Evolutionary conservation across 2,113 vertebrate genomes (phyloP), one percentile per base, ranked within the genome.

Genomic region (Leptobrachium ailaonicum): DNA sequence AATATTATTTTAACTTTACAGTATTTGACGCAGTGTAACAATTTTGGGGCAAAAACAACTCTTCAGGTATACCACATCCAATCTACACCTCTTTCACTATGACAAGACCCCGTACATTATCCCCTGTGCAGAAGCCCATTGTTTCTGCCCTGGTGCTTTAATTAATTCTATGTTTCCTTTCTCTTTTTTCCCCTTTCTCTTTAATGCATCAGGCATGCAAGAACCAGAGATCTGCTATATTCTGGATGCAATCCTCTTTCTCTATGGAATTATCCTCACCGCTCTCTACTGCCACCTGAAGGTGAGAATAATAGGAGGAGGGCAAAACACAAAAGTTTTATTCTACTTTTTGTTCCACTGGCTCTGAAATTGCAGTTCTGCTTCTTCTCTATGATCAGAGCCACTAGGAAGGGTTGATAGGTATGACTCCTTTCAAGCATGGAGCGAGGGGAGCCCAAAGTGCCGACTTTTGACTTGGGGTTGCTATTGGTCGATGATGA

Each of bases 201-300:
- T 14, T 60, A 3, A 40, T 6, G 12, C 87, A 95, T 93, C 83
- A 20, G 86, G 86, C 0, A 11, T 87, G 2, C 68, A 32, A 8
- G 83, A 91, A 4, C 88, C 85, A 1, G 75, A 75, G 47, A 2
- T 93, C 1, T 97, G 95, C 85, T 96, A 93, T 11, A 77, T 97
- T 43, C 88, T 97, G 81, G 96, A 97, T 0, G 95, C 87, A 4
- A 82, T 97, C 79, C 92, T 97, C n/a, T 90, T 96, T 73, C 0
- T 94, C 3, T 96, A 97, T 0, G 95, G 94, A 40, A 76, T 96
- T 4, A 3, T 95, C 54, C 90, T 97, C 72, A 97, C 95, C 0
- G 53, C 91, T 32, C 87, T 97, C 3, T 97, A 96, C 87, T 95
- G 94, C 85, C 90, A 92, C 69, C 90, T 97, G 63, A 95, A 92